Conservation (phyloP, 2,888 invertebrate genomes). For the Lasioglossum oenotherae region DNA sequence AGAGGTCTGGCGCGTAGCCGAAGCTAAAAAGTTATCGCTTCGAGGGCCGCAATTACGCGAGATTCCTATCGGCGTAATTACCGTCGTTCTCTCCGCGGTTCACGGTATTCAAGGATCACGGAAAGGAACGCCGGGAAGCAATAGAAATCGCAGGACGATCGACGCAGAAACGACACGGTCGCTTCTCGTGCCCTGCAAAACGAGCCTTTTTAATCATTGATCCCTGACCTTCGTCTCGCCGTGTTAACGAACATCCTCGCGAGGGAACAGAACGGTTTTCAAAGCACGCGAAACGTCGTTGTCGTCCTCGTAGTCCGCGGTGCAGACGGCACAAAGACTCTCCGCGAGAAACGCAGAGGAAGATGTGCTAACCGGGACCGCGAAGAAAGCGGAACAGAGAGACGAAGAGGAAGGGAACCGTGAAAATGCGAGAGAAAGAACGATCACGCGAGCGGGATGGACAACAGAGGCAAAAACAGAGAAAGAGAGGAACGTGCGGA, state of each 20-base stretch:
- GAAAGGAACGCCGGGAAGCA: slow-evolving; percentile 17
- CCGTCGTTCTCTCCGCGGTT: slow-evolving; percentile 22
- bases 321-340: slow-evolving; percentile 61
- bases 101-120: slow-evolving; percentile 30
- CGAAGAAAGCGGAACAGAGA: slow-evolving; percentile 20
- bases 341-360: slow-evolving; percentile 59
- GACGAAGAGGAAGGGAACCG: slow-evolving; percentile 37
- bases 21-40: slow-evolving; percentile 30
- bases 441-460: slow-evolving; percentile 44
- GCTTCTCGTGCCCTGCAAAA: slow-evolving; percentile 20
- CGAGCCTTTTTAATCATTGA: slow-evolving; percentile 61
- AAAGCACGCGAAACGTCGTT: slow-evolving; percentile 27
- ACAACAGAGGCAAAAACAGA: slow-evolving; percentile 3
- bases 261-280: slow-evolving; percentile 35
- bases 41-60: slow-evolving; percentile 37
- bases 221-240: slow-evolving; percentile 65
- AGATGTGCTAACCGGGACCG: slow-evolving; percentile 11
- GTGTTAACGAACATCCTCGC: slow-evolving; percentile 38
- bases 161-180: slow-evolving; percentile 52
- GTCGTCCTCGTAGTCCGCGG: slow-evolving; percentile 28
- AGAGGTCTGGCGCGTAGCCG: slow-evolving; percentile 6
- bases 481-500: slow-evolving; percentile 31
- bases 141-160: slow-evolving; percentile 35
- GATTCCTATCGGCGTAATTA: slow-evolving; percentile 42
- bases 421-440: slow-evolving; percentile 25